Evolutionary conservation across 64 coral and sea anemone genomes (phyloP).

Genomic region (Dendrophyllia cribrosa): DNA sequence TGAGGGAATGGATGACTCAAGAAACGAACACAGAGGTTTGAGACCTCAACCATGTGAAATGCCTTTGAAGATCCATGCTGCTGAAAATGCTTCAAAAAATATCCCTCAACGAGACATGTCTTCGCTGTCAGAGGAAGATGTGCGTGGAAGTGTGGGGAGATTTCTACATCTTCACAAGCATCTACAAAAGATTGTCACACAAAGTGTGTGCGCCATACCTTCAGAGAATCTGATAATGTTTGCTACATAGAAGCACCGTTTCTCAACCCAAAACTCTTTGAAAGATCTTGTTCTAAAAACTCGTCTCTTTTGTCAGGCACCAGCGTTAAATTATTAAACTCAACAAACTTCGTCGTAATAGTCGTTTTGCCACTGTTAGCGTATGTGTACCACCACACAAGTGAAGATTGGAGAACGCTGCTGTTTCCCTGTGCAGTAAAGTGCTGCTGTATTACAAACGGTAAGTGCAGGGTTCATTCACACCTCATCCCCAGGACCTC

Average conservation of each 20-base stretch:
- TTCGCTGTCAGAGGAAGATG: background rate
- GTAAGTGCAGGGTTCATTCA: background rate
- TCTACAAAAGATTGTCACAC: background rate
- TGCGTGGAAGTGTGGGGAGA: no score
- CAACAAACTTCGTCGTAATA: conserved; percentile 19
- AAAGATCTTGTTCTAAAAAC: background rate
- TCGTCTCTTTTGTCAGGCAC: background rate
- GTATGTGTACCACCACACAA: conserved; percentile 34
- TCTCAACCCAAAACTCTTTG: conserved; percentile 10
- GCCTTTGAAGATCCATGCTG: background rate
- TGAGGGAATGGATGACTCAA: background rate
- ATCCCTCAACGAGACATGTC: background rate
- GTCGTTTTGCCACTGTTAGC: conserved; percentile 29
- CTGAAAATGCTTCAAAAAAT: background rate
- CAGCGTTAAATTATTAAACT: background rate
- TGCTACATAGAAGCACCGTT: background rate
- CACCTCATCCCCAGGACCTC: no score
- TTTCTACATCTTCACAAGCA: background rate
- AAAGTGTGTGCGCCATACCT: background rate
- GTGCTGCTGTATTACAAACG: conserved; percentile 39
- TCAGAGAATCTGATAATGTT: background rate
- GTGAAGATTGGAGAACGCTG: conserved; percentile 21
- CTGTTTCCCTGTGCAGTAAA: conserved; percentile 21
- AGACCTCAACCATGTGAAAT: background rate
- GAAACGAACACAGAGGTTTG: background rate